Percentiles rank a stretch among this genome's conserved stretches.
Evolutionary conservation across 2,797 vertebrate species (phyloP).

Genomic region (Oreochromis mossambicus): DNA sequence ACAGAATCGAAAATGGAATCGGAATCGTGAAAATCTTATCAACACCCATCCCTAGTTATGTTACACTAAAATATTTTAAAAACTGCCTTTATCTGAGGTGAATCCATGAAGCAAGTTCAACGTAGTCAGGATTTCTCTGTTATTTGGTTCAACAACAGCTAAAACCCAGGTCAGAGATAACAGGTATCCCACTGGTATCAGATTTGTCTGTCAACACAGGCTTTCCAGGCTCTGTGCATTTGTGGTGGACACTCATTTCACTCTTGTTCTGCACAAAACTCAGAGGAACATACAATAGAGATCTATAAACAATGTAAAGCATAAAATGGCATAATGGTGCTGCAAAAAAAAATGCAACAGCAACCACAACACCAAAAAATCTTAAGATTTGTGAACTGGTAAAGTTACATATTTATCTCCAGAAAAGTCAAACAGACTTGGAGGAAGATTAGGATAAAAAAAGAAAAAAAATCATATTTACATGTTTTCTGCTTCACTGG

Average conservation of each 20-base stretch:
- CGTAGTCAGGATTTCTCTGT: not conserved
- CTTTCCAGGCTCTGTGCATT: not conserved
- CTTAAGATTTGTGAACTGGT: not conserved
- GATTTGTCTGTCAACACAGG: not conserved
- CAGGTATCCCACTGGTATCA: not conserved
- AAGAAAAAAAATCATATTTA: not conserved
- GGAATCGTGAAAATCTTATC: no score
- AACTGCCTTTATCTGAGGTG: rapidly evolving
- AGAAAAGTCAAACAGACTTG: not conserved
- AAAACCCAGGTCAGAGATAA: not conserved
- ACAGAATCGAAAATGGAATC: no score
- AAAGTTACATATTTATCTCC: not conserved
- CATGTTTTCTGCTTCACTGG: not conserved
- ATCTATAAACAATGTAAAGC: not conserved
- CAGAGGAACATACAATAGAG: not conserved
- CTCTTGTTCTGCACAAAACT: not conserved
- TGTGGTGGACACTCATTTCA: not conserved
- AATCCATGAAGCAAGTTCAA: not conserved
- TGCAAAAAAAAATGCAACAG: rapidly evolving
- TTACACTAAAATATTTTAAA: not conserved
- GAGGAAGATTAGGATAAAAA: not conserved
- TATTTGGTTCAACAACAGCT: not conserved
- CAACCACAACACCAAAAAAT: not conserved
- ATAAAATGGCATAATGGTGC: not conserved
- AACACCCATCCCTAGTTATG: not conserved